Evolutionary conservation across 2,113 vertebrate species (phyloP), one percentile per base, ranked within the genome.

Genomic region (Rhinopomastus cyanomelas): DNA sequence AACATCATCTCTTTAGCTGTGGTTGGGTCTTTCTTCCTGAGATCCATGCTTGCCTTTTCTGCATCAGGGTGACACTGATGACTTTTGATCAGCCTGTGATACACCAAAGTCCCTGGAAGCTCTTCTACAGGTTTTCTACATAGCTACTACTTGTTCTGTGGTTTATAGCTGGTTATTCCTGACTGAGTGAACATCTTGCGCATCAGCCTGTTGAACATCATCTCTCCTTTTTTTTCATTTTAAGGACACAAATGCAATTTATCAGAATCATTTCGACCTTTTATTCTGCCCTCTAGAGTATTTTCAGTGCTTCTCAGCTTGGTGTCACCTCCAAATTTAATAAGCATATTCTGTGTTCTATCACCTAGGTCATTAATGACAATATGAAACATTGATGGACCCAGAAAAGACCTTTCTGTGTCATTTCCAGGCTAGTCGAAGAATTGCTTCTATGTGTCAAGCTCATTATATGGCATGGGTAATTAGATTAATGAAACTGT

Each of bases 241-340:
- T 74, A 27, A 76, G 53, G 53, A 64, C 32, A 17, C 10, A 53
- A 88, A 5, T 81, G 57, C 7, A 25, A 76, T 88, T 93, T 90
- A 49, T 88, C 49, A 68, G 53, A 71, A 76, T 65, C 0, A 8
- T 72, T 92, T 64, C 5, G 36, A 66, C 8, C 49, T 93, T 87
- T 75, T 79, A 29, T 84, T 68, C 53, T 53, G 18, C 77, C 73
- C 74, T 90, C 77, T 65, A 32, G 61, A 85, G 66, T 42, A 48
- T 36, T 90, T 65, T 36, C 74, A 65, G 46, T 57, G 59, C 69
- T 84, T 72, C 77, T 90, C 57, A 88, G 26, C 69, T 93, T 78
- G 46, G 36, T 84, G 81, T 92, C 69, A 88, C 78, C 84, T 94
- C 84, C 81, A 93, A 65, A 88, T 51, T 51, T 81, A 88, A 92